Evolutionary conservation across 1,140 invertebrate genomes (phyloP).

Genomic region (Leptestheria dahalacensis): DNA sequence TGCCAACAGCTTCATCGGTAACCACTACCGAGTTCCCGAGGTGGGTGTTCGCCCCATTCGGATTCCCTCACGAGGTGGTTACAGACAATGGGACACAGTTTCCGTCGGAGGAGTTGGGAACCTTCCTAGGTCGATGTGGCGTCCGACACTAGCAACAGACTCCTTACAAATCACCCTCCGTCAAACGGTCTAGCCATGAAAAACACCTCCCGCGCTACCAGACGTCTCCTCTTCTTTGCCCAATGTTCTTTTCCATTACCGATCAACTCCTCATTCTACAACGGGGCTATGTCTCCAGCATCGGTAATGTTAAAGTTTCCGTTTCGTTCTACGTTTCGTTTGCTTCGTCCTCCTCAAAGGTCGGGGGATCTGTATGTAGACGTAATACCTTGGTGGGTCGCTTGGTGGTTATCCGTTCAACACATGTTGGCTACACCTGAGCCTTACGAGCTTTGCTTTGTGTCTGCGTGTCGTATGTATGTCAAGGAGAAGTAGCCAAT

Average conservation of each 20-base stretch:
- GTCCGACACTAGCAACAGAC: conserved; percentile 22
- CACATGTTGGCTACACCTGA: too few species aligned
- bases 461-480: too few species aligned
- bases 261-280: conserved; percentile 17
- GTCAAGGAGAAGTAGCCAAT: too few species aligned
- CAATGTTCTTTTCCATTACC: conserved; percentile 12
- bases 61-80: conserved; percentile 28
- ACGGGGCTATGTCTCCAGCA: conserved; percentile 17
- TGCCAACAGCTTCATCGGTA: conserved; percentile 17
- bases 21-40: conserved; percentile 21
- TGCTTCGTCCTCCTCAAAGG: background rate
- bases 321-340: background rate
- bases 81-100: conserved; percentile 32
- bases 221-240: background rate
- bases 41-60: conserved; percentile 27
- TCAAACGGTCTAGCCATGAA: conserved; percentile 13
- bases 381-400: too few species aligned
- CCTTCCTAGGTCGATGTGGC: conserved; percentile 27
- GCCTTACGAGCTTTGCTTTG: too few species aligned
- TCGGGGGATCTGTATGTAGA: too few species aligned
- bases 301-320: background rate
- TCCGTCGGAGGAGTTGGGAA: conserved; percentile 26
- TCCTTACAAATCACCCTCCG: conserved; percentile 12
- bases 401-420: too few species aligned
- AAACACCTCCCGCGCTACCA: background rate